Base-by-base conservation (phyloP, 1,140 invertebrate species). In the Formica selysi region DNA sequence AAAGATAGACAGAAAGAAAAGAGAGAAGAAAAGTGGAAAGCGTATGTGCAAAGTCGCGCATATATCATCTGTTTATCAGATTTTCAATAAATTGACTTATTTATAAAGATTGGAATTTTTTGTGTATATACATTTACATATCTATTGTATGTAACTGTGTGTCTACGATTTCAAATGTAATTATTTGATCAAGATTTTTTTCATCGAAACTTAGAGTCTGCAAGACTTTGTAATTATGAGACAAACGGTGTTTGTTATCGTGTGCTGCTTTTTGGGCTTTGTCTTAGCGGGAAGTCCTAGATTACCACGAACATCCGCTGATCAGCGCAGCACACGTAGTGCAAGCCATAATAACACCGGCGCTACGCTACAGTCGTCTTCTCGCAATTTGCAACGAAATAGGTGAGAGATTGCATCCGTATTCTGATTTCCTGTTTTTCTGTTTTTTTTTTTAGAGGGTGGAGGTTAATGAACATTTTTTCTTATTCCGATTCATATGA, bases 271-370 rank as follows among this genome's bases (percentile, higher is more conserved):
- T 73, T 84, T 95, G 88, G 92, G 94, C 86, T 89, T 94, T 64
- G 94, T 91, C 74, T 73, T 93, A 32, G 93, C 93, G 61, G 94
- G 94, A 78, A 95, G 94, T 92, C 93, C 94, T 36, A 92, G 94
- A 81, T 79, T 95, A 64, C 94, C 94, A 22, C 92, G 94, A 76
- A 95, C 94, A 86, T 95, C 94, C 70, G 94, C 94, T 7, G 94
- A 95, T 86, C 93, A 95, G 76, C 93, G 94, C 73, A 93, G 93
- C 81, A 94, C 92, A 11, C 92, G 94, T 62, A 94, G 94, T 86
- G 92, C 93, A 11, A 93, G 81, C 85, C 93, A 94, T 76, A 89
- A 91, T 70, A 92, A 89, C 76, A 91, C 78, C 48, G 93, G 94
- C 85, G 76, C 91, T 38, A 86, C 92, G 32, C 67, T 94, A n/a